Base-by-base conservation (phyloP, 2,888 invertebrate species). In the Ferdinandea cuprea region DNA sequence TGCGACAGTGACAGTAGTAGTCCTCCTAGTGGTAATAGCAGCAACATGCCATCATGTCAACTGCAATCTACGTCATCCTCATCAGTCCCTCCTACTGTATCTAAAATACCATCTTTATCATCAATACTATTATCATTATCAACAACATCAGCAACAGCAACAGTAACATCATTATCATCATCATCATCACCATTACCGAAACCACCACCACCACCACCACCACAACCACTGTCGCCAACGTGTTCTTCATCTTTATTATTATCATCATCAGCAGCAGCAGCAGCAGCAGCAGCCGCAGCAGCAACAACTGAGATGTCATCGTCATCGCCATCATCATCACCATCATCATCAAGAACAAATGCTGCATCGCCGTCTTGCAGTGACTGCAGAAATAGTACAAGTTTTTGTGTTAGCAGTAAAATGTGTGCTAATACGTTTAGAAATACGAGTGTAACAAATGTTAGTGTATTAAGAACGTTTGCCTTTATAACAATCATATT, bases 401-500 rank as follows among this genome's bases (percentile, higher is more conserved):
- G 59, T 65, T 65, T 65, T 32, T 71, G 59, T 71, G 52, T 46
- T 54, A 77, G 54, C 68, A 44, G 37, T 76, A 63, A 74, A 63
- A 59, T 21, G 68, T 54, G 72, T 74, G 48, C 61, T 44, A 58
- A 19, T 25, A 11, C 50, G 15, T 46, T 63, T 50, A 21, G 17
- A 66, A 66, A 52, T 35, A 48, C 25, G 42, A 40, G 58, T 17
- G 32, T 58, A 42, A 40, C 30, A 21, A 54, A 40, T 35, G 25
- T 32, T 15, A 63, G 61, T 78, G 61, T 66, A 61, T 35, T 73
- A 44, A 83, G 83, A 83, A 78, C 83, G 83, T 68, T 83, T 17
- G 48, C 52, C 37, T 56, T 78, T 44, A n/a, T 78, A 37, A 56
- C 58, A 46, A 58, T 63, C 46, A 48, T 74, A 30, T 59, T 76